Base-by-base conservation (phyloP, 2,888 invertebrate species). In the Ormyrus thymus region DNA sequence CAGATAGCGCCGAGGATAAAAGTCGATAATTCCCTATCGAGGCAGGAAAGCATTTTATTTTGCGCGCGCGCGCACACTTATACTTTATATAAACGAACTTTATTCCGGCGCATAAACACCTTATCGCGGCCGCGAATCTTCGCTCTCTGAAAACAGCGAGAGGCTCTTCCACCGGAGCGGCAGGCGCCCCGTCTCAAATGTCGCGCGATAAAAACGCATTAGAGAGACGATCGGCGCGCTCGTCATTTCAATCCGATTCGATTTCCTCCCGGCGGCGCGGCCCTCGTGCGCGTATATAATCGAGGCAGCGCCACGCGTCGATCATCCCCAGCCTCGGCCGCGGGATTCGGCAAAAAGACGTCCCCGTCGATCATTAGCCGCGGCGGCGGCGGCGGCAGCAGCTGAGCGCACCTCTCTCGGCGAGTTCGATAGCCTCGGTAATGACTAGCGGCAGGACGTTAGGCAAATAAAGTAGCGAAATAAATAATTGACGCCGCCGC, bases 381-480 rank as follows among this genome's bases (percentile, higher is more conserved):
- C 11, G 15, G 65, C 56, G 68, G n/a, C 46, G 1, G 13, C 10
- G 7, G 13, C 6, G 29, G 29, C 15, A 46, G 55, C 64, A 55
- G 62, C 11, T 48, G 53, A 65, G 13, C 53, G 46, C 46, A 51
- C 48, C 15, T 53, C 53, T 13, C 7, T 48, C n/a, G 74, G 29
- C 29, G 70, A 74, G 80, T 81, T 81, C 81, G 81, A 81, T 81
- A 81, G 81, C 81, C 81, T 81, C 81, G 79, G 77, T 81, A 81
- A 81, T 87, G 85, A 87, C 86, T 86, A 86, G 85, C 83, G 84
- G 85, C 82, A 80, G 71, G 83, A 83, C 82, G 84, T 81, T 85
- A 84, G 86, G 83, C 86, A 88, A 90, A 90, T 87, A 89, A 89
- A 89, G 88, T 85, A 86, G 88, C 85, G 86, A 89, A 89, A 88